Base-by-base conservation (phyloP, 2,888 invertebrate genomes). In the Eueremaeus valkanovi region DNA sequence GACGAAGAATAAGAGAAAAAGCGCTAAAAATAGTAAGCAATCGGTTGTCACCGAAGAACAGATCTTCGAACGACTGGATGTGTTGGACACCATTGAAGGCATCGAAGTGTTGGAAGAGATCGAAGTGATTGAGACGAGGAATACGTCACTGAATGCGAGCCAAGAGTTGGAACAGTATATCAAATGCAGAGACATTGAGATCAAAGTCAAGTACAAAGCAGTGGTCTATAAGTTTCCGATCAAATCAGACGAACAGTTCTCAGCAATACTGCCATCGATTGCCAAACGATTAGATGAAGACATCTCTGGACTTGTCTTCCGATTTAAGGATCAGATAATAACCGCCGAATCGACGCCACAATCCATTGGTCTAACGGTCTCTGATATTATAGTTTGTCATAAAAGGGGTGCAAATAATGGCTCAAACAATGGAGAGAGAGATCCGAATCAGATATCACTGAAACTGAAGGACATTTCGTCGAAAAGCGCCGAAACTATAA, bases 201-300 rank as follows among this genome's bases (percentile, higher is more conserved):
- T 58, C 18, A 58, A 58, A 58, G 58, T 58, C 24, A 58, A 58
- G 16, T 58, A 58, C 16, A 58, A 24, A 58, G 58, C 58, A 24
- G 24, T 58, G 9, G 16, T 58, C 29, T 5, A 58, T 5, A 58
- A 16, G 58, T 58, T 58, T 58, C 5, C 5, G 1, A 58, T 58
- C 2, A 58, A 58, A 24, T 29, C 24, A 3, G 24, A 3, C 27
- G 24, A 24, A 58, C 21, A 24, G 24, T 58, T 58, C 18, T 58
- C 29, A 18, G 9, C 21, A 16, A 58, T 58, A 16, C 9, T 58
- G 58, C 58, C 58, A 58, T 24, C 16, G 24, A 58, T 58, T 24
- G 58, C 58, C 8, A 5, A 58, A 3, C 3, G 5, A 58, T 58
- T 27, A 5, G 24, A 24, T 24, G 58, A 58, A 58, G 27, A 58